Percentiles rank a stretch among this genome's conserved stretches.
Conservation (phyloP, 1,140 invertebrate species). For the Caligus rogercresseyi region DNA sequence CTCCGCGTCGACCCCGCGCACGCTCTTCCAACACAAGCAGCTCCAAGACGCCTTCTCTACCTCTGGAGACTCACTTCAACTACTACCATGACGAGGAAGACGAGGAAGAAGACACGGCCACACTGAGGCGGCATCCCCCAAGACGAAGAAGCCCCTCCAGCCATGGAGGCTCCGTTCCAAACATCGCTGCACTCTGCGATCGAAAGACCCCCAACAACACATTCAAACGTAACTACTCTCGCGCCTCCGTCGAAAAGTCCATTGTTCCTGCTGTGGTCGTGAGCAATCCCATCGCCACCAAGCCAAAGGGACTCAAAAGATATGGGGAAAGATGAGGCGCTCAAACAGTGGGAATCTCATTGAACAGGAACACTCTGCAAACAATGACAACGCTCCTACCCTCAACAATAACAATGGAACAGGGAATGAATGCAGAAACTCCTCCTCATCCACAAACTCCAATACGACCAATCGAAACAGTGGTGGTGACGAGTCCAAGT, state of each 20-base stretch:
- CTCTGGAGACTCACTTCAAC: conserved; percentile 1
- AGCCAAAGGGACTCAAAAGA: conserved; percentile 19
- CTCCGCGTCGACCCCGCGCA: not conserved
- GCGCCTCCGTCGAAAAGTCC: not conserved
- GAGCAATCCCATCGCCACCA: conserved; percentile 8
- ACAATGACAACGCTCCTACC: not conserved
- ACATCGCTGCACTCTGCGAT: not conserved
- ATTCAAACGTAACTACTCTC: not conserved
- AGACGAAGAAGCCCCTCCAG: not conserved
- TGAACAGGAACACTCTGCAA: conserved; percentile 6
- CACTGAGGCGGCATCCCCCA: not conserved
- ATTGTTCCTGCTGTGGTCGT: not conserved
- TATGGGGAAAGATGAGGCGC: conserved; percentile 16
- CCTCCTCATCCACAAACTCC: not conserved
- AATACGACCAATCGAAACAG: not conserved
- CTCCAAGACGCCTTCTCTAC: not conserved
- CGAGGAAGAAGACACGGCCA: not conserved
- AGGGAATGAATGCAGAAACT: not conserved
- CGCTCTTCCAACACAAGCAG: not conserved
- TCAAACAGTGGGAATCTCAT: conserved; percentile 9
- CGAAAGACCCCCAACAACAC: not conserved
- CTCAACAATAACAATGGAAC: not conserved
- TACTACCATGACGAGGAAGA: not conserved
- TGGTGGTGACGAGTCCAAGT: not conserved
- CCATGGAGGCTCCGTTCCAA: conserved; percentile 5